Base-by-base conservation (phyloP, 64 coral and sea anemone genomes). In the Exaiptasia diaphana region DNA sequence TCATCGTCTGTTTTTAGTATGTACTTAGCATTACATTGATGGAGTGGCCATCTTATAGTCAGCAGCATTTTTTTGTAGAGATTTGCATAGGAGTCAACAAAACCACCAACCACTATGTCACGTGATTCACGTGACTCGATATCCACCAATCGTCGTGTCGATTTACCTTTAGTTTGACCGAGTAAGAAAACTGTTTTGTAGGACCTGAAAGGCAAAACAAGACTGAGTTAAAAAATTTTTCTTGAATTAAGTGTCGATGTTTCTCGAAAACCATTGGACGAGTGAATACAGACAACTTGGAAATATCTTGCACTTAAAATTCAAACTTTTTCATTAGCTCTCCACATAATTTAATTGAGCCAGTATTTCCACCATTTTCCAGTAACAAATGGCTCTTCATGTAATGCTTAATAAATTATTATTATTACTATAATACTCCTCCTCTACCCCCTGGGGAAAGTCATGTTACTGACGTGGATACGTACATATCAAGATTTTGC, bases 1-100 rank as follows among this genome's bases (percentile, higher is more conserved):
- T 90, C 87, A 20, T 90, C 87, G 21, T 90, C 87, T 40, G 70
- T 76, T 65, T 90, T 90, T 18, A 90, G 57, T 11, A 90, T 90
- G 57, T 83, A 90, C 4, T 50, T 52, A 5, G 57, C 56, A 14
- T 6, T n/a, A 68, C 87, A 90, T 9, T 82, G n/a, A 38, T 82
- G 30, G 25, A 82, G 80, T 4, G 87, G 69, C 87, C 87, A 90
- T 0, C 67, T 21, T 4, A 90, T 37, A 32, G 78, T 83, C 3
- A 90, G 36, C 5, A 77, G 17, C 87, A 90, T 90, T 59, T 90
- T 90, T 28, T 37, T 73, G 57, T 74, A 76, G 12, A 90, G 43
- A 53, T 90, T 90, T 12, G 54, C 59, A 54, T 74, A 90, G 13
- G 79, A 72, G 43, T 90, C 87, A 0, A 53, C 2, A 74, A 90